phyloP scores from a whole-genome alignment of 2,797 vertebrate genomes.

The Halcyon smyrnensis region DNA sequence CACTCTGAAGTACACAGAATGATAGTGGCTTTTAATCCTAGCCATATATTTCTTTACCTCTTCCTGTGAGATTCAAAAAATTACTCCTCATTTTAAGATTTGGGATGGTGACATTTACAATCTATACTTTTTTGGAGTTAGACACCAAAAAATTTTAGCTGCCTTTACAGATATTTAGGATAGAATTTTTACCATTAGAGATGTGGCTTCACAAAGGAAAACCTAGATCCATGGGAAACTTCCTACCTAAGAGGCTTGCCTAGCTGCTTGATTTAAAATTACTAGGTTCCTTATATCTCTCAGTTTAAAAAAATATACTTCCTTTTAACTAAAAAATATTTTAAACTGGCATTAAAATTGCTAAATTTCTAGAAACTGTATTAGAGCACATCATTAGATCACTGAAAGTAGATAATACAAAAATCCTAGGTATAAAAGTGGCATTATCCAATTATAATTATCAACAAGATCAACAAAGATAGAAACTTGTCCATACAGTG shows the following conservation, averaged over 20 bases:
- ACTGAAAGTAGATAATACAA: neutral
- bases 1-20: neutral
- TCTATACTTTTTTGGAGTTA: neutral
- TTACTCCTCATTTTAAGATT: neutral
- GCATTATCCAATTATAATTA: neutral
- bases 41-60: neutral
- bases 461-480: neutral
- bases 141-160: neutral
- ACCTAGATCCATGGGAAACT: neutral
- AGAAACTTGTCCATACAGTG: neutral
- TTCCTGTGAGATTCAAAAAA: neutral
- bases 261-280: neutral
- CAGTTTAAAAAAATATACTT: neutral
- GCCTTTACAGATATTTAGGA: neutral
- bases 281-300: neutral
- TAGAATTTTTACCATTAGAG: neutral
- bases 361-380: neutral
- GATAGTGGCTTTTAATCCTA: neutral
- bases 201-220: neutral
- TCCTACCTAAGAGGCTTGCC: neutral
- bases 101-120: neutral
- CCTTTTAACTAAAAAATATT: neutral
- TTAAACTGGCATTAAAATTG: neutral
- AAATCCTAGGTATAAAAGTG: neutral
- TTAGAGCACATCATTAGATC: neutral